Percentiles rank a stretch among this genome's conserved stretches.
These are phyloP conservation scores for Nyctibius bracteatus DNA, from an alignment of 2,113 vertebrate species.

Conservation along the genomic window DNA sequence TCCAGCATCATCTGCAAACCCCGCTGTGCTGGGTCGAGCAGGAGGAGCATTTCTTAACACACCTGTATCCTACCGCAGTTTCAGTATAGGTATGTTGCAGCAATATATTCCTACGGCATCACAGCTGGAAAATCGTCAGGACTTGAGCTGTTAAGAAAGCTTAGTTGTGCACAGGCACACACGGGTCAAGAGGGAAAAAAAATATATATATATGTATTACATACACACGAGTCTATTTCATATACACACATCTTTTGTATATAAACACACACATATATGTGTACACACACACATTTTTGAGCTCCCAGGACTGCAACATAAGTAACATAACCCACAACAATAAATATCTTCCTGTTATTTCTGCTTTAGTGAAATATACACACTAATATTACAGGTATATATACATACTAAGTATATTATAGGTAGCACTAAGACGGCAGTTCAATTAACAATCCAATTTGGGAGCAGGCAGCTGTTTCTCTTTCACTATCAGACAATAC, in stretches of 20 bases:
- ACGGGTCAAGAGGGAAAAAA: not conserved
- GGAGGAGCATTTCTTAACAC: not conserved
- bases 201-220: rapidly evolving
- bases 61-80: not conserved
- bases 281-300: not conserved
- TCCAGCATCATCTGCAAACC: not conserved
- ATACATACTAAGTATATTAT: rapidly evolving
- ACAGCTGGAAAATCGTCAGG: not conserved
- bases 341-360: not conserved
- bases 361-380: not conserved
- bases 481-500: not conserved
- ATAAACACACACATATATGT: rapidly evolving
- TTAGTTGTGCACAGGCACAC: not conserved
- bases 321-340: not conserved
- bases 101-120: not conserved
- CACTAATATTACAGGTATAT: too few species aligned
- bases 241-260: not conserved
- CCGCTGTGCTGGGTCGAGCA: not conserved
- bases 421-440: rapidly evolving
- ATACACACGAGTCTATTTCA: rapidly evolving
- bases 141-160: not conserved
- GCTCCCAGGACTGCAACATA: not conserved
- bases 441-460: not conserved
- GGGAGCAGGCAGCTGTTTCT: not conserved
- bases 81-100: not conserved